A percentile compares a stretch with the other conserved stretches of the same genome.
These are phyloP conservation scores for Scomberomorus guttatus DNA, from an alignment of 2,797 vertebrate species.

Conservation along the genomic window DNA sequence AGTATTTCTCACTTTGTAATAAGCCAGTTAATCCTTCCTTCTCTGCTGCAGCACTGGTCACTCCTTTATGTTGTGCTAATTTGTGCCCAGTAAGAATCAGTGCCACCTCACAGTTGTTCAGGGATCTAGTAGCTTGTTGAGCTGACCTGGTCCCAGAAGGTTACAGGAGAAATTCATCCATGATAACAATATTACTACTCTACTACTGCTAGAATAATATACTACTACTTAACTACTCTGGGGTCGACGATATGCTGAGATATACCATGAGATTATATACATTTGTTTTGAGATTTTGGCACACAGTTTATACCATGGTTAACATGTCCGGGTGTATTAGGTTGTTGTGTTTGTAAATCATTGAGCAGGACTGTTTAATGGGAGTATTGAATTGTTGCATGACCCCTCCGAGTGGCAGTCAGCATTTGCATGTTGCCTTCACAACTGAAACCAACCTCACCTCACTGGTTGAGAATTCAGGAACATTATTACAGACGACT, in stretches of 20 bases:
- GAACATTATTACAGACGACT: background rate
- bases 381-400: background rate
- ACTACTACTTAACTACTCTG: too few relatives aligned
- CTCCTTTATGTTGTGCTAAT: conserved; percentile 22
- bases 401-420: background rate
- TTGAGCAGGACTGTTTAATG: too few relatives aligned
- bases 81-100: conserved; percentile 18
- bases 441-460: background rate
- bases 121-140: conserved; percentile 1
- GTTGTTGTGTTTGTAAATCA: too few relatives aligned
- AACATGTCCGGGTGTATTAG: too few relatives aligned
- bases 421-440: background rate
- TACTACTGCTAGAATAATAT: too few relatives aligned
- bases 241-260: too few relatives aligned
- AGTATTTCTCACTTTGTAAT: conserved; percentile 27
- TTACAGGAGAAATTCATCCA: background rate
- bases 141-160: background rate
- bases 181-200: background rate
- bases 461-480: background rate
- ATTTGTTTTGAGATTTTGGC: too few relatives aligned
- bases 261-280: too few relatives aligned
- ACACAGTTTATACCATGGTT: too few relatives aligned
- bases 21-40: conserved; percentile 23
- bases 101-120: background rate
- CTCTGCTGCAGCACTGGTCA: background rate